Evolutionary conservation across 1,140 invertebrate genomes (phyloP).

Genomic region (Lordiphosa stackelbergi): DNA sequence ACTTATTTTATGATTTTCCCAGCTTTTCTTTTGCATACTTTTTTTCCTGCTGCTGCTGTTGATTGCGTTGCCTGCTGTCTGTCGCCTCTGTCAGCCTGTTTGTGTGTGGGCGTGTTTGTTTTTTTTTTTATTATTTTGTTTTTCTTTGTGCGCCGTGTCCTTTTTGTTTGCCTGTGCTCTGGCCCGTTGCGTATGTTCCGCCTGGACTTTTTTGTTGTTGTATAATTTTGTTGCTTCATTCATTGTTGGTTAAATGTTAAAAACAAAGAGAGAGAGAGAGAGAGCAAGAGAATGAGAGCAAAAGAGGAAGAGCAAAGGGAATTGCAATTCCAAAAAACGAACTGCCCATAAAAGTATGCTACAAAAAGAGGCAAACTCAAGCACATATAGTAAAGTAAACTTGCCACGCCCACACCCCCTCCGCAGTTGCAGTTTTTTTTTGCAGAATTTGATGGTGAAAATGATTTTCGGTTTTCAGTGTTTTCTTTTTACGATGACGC

Average conservation of each 20-base stretch:
- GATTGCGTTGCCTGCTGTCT: slow-evolving; percentile 37
- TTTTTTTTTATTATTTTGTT: slow-evolving; percentile 19
- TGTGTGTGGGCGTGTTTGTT: slow-evolving; percentile 45
- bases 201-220: slow-evolving; percentile 7
- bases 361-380: slow-evolving; percentile 32
- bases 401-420: slow-evolving; percentile 21
- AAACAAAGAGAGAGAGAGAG: slow-evolving; percentile 15
- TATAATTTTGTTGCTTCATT: slow-evolving; percentile 71
- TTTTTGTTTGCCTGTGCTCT: slow-evolving; percentile 13
- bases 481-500: slow-evolving; percentile 45
- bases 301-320: not conserved
- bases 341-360: slow-evolving; percentile 68
- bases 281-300: not conserved
- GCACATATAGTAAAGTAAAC: slow-evolving; percentile 39
- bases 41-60: slow-evolving; percentile 22
- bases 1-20: slow-evolving; percentile 27
- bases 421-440: not conserved
- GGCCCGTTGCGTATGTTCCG: slow-evolving; percentile 32
- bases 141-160: slow-evolving; percentile 7
- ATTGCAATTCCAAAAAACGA: slow-evolving; percentile 21
- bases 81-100: slow-evolving; percentile 56
- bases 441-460: slow-evolving; percentile 55
- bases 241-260: slow-evolving; percentile 66
- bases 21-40: slow-evolving; percentile 14
- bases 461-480: slow-evolving; percentile 64